A percentile compares a stretch with the other conserved stretches of the same genome.
These are phyloP conservation scores for Dreissena polymorpha DNA, from an alignment of 1,140 invertebrate species.

Conservation along the genomic window DNA sequence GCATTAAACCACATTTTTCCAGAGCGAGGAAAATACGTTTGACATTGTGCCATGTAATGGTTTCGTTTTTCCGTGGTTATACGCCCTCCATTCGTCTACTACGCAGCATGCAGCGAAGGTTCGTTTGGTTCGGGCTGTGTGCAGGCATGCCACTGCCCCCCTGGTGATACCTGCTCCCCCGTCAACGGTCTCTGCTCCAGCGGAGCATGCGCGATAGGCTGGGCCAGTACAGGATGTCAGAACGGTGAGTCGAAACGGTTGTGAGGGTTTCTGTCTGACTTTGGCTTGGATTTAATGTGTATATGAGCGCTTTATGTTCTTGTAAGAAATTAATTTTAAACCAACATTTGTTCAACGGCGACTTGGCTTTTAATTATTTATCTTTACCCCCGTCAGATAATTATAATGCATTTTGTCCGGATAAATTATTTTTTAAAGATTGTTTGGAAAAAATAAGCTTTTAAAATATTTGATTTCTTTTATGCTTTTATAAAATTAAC, in stretches of 20 bases:
- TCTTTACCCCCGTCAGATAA: too few species aligned
- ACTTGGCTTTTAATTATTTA: too few species aligned
- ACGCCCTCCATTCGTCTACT: not conserved
- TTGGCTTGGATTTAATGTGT: too few species aligned
- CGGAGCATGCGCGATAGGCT: constrained; percentile 39
- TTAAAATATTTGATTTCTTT: too few species aligned
- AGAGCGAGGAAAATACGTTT: not conserved
- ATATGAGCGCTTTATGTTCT: too few species aligned
- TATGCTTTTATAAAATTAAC: too few species aligned
- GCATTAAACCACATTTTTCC: not conserved
- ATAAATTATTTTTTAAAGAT: too few species aligned
- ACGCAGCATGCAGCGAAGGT: constrained; percentile 46
- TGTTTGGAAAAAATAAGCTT: too few species aligned
- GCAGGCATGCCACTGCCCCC: constrained; percentile 43
- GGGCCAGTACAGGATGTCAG: constrained; percentile 52
- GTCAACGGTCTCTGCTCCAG: constrained; percentile 49
- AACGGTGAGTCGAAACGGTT: constrained; percentile 31
- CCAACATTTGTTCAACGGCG: too few species aligned
- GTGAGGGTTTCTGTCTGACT: too few species aligned
- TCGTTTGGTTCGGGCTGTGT: constrained; percentile 46
- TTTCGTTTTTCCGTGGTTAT: not conserved
- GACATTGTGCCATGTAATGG: not conserved
- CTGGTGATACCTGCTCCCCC: constrained; percentile 33
- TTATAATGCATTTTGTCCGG: too few species aligned
- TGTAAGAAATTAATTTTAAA: too few species aligned